These are phyloP conservation scores for Neodiprion virginianus DNA, from an alignment of 1,140 invertebrate species.

Conservation along the genomic window DNA sequence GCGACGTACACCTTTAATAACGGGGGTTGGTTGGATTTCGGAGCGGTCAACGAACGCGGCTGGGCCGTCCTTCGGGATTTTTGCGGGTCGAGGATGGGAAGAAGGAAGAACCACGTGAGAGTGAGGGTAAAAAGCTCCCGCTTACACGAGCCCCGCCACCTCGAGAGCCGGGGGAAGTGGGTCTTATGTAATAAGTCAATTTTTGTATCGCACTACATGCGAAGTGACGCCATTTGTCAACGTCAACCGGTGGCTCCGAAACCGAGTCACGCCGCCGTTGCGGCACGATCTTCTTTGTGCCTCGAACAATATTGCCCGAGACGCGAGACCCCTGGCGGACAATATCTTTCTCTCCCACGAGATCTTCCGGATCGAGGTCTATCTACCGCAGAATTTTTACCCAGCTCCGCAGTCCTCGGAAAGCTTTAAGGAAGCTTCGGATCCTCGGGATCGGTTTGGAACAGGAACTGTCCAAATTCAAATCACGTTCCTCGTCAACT, in stretches of 20 bases:
- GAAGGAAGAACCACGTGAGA: not conserved
- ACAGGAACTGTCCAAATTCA: no score
- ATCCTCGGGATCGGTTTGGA: no score
- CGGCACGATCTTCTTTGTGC: conserved; percentile 4
- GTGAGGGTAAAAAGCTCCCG: not conserved
- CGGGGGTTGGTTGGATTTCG: not conserved
- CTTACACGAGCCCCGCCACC: not conserved
- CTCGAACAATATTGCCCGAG: not conserved
- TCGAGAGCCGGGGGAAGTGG: not conserved
- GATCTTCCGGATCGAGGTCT: not conserved
- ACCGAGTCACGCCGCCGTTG: not conserved
- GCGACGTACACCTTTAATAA: not conserved
- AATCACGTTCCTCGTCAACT: no score
- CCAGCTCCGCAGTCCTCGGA: no score
- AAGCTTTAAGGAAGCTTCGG: no score
- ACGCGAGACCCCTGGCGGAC: not conserved
- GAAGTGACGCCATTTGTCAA: not conserved
- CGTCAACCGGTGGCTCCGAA: not conserved
- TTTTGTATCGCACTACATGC: not conserved
- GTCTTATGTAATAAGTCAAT: conserved; percentile 8
- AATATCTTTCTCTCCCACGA: conserved; percentile 2
- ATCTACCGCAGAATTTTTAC: no score
- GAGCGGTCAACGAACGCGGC: not conserved
- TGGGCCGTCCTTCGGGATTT: not conserved
- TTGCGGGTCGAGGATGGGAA: not conserved